phyloP scores from a whole-genome alignment of 2,888 invertebrate species.

The Sinelater perroti region DNA sequence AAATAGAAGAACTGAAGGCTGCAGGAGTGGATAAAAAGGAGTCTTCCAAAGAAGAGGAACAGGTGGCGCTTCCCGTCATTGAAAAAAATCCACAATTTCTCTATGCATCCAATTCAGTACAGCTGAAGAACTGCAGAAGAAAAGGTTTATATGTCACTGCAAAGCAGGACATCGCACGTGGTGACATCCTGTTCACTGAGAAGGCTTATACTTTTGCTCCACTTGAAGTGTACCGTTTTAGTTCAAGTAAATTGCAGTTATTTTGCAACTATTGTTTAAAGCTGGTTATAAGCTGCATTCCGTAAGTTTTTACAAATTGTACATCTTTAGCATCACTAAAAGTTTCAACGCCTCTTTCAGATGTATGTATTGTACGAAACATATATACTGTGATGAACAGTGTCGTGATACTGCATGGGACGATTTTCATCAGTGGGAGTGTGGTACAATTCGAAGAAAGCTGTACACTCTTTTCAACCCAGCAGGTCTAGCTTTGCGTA shows the following conservation, averaged over 20 bases:
- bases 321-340: no score
- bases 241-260: neutral
- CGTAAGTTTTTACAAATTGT: no score
- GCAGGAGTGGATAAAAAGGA: neutral
- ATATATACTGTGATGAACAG: neutral
- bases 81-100: neutral
- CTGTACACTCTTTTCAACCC: neutral
- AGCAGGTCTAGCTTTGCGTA: neutral
- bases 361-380: neutral
- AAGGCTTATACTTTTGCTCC: neutral
- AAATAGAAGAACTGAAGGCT: neutral
- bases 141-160: neutral
- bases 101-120: neutral
- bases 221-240: neutral
- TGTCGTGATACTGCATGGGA: neutral
- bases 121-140: neutral
- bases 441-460: neutral
- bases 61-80: neutral
- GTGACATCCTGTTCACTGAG: neutral
- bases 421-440: slow-evolving; percentile 4
- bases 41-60: neutral
- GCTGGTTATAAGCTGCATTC: neutral
- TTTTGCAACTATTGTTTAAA: neutral
- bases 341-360: slow-evolving; percentile 1
- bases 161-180: neutral